Evolutionary conservation across 2,113 vertebrate species (phyloP).

Genomic region (Laticauda laticaudata): DNA sequence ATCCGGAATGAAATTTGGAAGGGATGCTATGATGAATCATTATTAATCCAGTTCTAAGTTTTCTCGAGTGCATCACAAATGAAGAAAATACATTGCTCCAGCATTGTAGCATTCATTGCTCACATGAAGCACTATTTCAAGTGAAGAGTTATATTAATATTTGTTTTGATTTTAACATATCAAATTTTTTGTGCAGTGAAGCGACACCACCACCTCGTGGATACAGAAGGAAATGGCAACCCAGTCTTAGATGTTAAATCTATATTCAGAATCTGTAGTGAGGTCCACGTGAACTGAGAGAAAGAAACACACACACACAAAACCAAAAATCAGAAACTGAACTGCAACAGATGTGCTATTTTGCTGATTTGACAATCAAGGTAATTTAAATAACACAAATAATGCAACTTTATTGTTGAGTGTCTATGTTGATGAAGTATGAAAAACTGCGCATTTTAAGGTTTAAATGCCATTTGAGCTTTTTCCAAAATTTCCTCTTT

Average conservation of each 20-base stretch:
- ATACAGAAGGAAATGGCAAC: not conserved
- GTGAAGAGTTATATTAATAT: not conserved
- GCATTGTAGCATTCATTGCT: no score
- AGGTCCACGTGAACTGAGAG: not conserved
- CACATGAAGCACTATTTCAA: not conserved
- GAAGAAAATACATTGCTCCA: not conserved
- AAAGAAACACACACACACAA: not conserved
- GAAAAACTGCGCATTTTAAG: conserved; percentile 33
- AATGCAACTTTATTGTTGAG: not conserved
- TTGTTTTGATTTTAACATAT: not conserved
- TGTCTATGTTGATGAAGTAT: not conserved
- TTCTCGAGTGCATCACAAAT: not conserved
- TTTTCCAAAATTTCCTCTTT: conserved; percentile 72
- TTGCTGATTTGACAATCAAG: not conserved
- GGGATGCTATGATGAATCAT: not conserved
- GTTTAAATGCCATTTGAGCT: conserved; percentile 63
- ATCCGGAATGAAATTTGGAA: not conserved
- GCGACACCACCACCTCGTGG: not conserved
- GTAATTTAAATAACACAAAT: not conserved
- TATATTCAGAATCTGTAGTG: not conserved
- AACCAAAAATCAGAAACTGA: not conserved
- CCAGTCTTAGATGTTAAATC: no score
- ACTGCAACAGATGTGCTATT: not conserved
- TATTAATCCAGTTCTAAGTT: not conserved
- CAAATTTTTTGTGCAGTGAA: not conserved